phyloP scores from a whole-genome alignment of 2,113 vertebrate genomes.

The Craseonycteris thonglongyai region DNA sequence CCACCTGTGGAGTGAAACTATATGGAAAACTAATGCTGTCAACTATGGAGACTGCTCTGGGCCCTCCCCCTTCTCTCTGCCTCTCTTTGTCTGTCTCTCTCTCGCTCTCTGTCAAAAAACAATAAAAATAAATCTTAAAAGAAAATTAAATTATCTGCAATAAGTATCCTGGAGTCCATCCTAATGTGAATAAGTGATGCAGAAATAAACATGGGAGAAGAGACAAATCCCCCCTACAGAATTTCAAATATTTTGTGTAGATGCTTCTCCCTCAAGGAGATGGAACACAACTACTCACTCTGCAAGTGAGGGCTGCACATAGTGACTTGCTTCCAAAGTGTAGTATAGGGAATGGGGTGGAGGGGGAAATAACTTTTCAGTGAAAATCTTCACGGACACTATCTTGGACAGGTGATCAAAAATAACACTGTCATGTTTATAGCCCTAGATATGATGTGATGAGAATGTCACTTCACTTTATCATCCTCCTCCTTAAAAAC shows the following conservation, averaged over 20 bases:
- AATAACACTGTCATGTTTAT: background rate
- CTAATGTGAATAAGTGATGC: background rate
- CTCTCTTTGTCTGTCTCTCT: too few species aligned
- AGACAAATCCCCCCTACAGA: background rate
- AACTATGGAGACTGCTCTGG: too few species aligned
- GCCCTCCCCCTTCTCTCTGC: too few species aligned
- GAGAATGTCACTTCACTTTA: background rate
- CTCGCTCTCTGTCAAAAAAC: too few species aligned
- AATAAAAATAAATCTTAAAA: too few species aligned
- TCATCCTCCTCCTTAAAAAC: background rate
- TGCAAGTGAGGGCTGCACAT: background rate
- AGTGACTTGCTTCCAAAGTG: too few species aligned
- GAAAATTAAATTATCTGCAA: background rate
- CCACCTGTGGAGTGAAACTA: too few species aligned
- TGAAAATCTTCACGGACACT: background rate
- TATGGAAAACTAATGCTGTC: too few species aligned
- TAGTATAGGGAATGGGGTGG: background rate
- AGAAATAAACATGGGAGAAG: background rate
- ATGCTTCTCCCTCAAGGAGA: background rate
- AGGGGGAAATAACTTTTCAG: background rate
- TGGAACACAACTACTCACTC: background rate
- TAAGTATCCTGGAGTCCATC: background rate
- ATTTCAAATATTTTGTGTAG: constrained; percentile 4
- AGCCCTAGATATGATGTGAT: background rate
- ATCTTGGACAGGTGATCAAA: background rate